These are phyloP conservation scores for Graptemys geographica DNA, from an alignment of 2,797 vertebrate genomes.

Conservation along the genomic window DNA sequence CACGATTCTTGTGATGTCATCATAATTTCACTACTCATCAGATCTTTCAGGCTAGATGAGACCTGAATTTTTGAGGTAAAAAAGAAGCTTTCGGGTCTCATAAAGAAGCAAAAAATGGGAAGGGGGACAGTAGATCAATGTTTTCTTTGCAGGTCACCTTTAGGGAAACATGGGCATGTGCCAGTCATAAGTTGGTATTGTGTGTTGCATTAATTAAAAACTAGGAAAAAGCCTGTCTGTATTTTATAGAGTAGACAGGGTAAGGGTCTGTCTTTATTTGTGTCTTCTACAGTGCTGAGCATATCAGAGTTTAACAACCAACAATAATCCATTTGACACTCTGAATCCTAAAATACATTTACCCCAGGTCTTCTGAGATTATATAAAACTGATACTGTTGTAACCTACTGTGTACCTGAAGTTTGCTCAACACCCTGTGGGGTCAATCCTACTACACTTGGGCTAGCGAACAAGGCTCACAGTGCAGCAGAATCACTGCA, in stretches of 20 bases:
- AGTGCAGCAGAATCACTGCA: no score
- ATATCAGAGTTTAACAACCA: not conserved
- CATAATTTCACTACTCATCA: not conserved
- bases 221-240: not conserved
- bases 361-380: not conserved
- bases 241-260: not conserved
- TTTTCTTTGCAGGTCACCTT: not conserved
- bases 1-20: not conserved
- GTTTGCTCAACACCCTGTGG: not conserved
- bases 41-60: conserved; percentile 3
- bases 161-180: not conserved
- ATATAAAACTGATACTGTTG: not conserved
- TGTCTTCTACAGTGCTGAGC: not conserved
- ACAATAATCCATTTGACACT: not conserved
- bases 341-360: not conserved
- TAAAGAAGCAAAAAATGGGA: not conserved
- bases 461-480: no score
- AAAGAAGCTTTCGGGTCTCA: rapidly evolving
- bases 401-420: not conserved
- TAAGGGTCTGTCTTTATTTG: not conserved
- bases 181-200: not conserved
- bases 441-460: no score
- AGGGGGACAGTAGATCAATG: rapidly evolving
- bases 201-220: not conserved
- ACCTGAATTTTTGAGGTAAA: not conserved